phyloP scores from a whole-genome alignment of 2,113 vertebrate species.

The Peromyscus polionotus region DNA sequence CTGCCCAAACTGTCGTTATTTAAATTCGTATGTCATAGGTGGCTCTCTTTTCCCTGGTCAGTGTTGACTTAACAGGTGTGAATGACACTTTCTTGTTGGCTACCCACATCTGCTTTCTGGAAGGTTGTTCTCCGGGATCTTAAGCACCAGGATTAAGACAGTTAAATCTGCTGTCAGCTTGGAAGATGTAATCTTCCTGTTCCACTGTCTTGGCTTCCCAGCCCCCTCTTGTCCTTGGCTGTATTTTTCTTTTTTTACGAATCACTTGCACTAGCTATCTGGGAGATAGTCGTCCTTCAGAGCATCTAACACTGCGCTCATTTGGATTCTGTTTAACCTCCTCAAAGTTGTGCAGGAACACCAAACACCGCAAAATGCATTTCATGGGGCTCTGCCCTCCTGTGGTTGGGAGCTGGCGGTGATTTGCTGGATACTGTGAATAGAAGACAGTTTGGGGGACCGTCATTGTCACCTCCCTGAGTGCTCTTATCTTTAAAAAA shows the following conservation, averaged over 20 bases:
- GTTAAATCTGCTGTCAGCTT: conserved; percentile 52
- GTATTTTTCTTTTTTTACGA: neutral
- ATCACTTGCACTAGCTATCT: neutral
- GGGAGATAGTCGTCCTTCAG: neutral
- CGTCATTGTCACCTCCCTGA: conserved; percentile 24
- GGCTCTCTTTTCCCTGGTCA: neutral
- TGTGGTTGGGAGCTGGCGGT: conserved; percentile 51
- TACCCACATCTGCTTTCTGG: neutral
- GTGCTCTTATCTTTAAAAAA: neutral
- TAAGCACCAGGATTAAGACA: conserved; percentile 61
- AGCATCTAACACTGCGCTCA: neutral
- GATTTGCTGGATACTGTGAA: conserved; percentile 65
- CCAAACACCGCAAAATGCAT: neutral
- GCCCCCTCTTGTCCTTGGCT: neutral
- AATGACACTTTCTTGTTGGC: neutral
- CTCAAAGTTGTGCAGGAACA: neutral
- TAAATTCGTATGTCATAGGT: neutral
- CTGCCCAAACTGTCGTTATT: neutral
- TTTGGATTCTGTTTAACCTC: neutral
- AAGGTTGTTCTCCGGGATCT: conserved; percentile 51
- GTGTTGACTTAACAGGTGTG: neutral
- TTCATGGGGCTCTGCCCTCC: neutral
- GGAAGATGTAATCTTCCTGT: conserved; percentile 51
- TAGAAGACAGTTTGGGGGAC: neutral
- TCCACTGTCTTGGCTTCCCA: neutral